Conservation (phyloP, 2,888 invertebrate genomes). For the Polyploca ridens region DNA sequence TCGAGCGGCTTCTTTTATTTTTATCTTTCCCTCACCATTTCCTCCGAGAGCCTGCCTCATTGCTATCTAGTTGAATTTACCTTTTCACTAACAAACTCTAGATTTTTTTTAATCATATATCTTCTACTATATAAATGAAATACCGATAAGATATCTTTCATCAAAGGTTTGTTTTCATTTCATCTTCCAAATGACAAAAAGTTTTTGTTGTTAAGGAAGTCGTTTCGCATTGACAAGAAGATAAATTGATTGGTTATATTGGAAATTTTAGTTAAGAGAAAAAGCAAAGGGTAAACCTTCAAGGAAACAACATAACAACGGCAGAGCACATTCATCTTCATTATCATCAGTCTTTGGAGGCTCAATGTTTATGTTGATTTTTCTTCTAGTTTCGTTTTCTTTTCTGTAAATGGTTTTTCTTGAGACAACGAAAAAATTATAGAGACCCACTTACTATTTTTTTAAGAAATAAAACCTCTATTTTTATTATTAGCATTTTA, state of each 20-base stretch:
- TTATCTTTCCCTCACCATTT: constrained; percentile 3
- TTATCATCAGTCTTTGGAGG: constrained; percentile 5
- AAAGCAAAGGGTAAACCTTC: background rate
- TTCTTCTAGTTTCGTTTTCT: background rate
- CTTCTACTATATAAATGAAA: background rate
- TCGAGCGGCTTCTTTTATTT: background rate
- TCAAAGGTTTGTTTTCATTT: background rate
- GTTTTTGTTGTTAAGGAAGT: background rate
- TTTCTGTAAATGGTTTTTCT: background rate
- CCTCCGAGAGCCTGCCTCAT: background rate
- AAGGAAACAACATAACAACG: background rate
- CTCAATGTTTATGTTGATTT: constrained; percentile 10
- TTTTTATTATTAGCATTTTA: no score
- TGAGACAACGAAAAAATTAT: background rate
- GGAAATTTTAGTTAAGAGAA: background rate
- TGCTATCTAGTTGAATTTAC: background rate
- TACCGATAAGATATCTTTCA: background rate
- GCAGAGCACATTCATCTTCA: constrained; percentile 4
- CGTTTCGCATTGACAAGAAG: background rate
- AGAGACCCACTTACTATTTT: no score
- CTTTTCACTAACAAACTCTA: background rate
- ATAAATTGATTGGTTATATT: background rate
- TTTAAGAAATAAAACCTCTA: no score
- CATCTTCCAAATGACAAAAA: background rate
- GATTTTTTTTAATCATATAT: background rate